A percentile compares a stretch with the other conserved stretches of the same genome.
phyloP scores from a whole-genome alignment of 2,797 vertebrate genomes.

The Tragopan temminckii region DNA sequence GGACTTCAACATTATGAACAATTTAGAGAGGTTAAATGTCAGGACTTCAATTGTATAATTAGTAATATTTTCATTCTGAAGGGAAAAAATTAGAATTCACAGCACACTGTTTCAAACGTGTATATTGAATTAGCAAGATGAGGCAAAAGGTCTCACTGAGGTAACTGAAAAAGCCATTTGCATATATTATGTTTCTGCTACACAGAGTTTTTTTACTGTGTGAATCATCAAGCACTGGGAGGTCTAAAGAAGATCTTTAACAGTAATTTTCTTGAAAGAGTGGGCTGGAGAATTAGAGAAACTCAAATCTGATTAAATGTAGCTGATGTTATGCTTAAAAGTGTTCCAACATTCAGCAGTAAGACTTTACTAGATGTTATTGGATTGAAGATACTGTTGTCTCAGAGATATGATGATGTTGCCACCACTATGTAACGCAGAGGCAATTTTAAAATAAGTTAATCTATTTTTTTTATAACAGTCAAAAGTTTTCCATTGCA shows the following conservation, averaged over 20 bases:
- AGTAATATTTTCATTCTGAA: slow-evolving; percentile 6
- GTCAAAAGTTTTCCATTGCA: neutral
- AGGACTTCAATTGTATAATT: neutral
- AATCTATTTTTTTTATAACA: neutral
- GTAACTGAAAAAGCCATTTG: slow-evolving; percentile 23
- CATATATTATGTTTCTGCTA: slow-evolving; percentile 16
- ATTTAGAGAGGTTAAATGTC: neutral
- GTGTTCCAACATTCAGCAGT: neutral
- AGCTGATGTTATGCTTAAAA: neutral
- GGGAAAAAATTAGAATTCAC: neutral
- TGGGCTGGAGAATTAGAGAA: slow-evolving; percentile 20
- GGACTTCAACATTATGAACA: neutral
- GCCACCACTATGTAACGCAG: neutral
- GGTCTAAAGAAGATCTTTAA: neutral
- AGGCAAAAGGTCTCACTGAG: slow-evolving; percentile 3
- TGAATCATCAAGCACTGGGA: slow-evolving; percentile 47
- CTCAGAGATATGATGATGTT: neutral
- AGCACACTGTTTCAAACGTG: neutral
- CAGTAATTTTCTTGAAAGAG: neutral
- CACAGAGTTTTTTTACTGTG: neutral
- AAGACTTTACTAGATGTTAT: neutral
- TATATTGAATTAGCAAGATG: slow-evolving; percentile 8
- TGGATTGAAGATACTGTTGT: neutral
- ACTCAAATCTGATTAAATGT: slow-evolving; percentile 47
- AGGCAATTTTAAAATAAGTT: neutral